Percentiles rank a stretch among this genome's conserved stretches.
phyloP scores from a whole-genome alignment of 2,888 invertebrate species.

The Ganaspis brasiliensis region DNA sequence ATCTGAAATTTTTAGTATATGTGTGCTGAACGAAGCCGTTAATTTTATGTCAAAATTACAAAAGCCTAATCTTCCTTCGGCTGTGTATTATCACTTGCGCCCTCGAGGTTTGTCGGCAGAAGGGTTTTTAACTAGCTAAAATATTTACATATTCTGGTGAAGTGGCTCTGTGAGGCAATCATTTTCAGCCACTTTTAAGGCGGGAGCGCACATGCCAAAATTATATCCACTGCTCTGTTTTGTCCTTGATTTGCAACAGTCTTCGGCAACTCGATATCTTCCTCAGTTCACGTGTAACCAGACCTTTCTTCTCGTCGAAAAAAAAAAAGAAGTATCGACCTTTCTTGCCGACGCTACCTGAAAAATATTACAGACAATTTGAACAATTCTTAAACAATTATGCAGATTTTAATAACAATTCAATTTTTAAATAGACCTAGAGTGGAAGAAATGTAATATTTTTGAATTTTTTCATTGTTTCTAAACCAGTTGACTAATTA shows the following conservation, averaged over 20 bases:
- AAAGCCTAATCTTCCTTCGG: background rate
- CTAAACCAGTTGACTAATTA: background rate
- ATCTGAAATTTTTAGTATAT: background rate
- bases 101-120: constrained; percentile 20
- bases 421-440: no score
- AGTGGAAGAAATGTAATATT: background rate
- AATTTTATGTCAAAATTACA: constrained; percentile 1
- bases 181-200: constrained; percentile 5
- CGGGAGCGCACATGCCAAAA: constrained; percentile 5
- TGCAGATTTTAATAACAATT: no score
- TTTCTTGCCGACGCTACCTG: background rate
- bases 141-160: constrained; percentile 37
- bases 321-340: constrained; percentile 44
- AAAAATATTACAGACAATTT: no score
- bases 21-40: background rate
- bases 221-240: constrained; percentile 9
- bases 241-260: constrained; percentile 58
- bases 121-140: background rate
- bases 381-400: no score
- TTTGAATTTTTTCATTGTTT: background rate
- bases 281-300: constrained; percentile 64
- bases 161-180: constrained; percentile 6
- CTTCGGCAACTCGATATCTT: constrained; percentile 64
- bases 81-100: constrained; percentile 16
- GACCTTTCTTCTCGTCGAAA: constrained; percentile 62